Evolutionary conservation across 2,888 invertebrate species (phyloP).

Genomic region (Melitaea athalia): DNA sequence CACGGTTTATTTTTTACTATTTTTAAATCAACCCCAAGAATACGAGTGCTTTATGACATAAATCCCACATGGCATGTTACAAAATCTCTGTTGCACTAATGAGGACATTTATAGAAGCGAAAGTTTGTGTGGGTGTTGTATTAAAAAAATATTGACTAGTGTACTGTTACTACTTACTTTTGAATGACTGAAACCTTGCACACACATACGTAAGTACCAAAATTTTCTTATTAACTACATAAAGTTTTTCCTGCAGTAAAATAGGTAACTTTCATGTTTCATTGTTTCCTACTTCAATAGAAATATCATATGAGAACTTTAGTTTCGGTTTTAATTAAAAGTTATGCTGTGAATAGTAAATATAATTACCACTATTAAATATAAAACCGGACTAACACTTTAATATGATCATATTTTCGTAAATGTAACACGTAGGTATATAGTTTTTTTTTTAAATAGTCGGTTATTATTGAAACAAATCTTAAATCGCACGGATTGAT

Average conservation of each 20-base stretch:
- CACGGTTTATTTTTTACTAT: conserved; percentile 24
- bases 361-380: not conserved
- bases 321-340: not conserved
- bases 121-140: conserved; percentile 19
- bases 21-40: conserved; percentile 23
- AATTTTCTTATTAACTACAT: not conserved
- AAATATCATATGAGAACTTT: not conserved
- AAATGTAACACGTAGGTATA: not conserved
- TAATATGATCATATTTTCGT: too few species aligned
- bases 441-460: not conserved
- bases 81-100: conserved; percentile 23
- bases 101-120: conserved; percentile 17
- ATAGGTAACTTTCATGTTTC: not conserved
- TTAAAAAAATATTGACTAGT: conserved; percentile 16
- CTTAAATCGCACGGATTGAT: conserved; percentile 19
- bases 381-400: too few species aligned
- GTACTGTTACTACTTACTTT: not conserved
- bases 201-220: conserved; percentile 9
- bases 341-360: not conserved
- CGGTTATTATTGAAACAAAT: conserved; percentile 17
- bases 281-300: not conserved
- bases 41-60: conserved; percentile 17
- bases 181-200: conserved; percentile 1
- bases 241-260: not conserved
- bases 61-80: conserved; percentile 28